Percentiles rank a stretch among this genome's conserved stretches.
phyloP scores from a whole-genome alignment of 2,797 vertebrate genomes.

The Neosalanx taihuensis region DNA sequence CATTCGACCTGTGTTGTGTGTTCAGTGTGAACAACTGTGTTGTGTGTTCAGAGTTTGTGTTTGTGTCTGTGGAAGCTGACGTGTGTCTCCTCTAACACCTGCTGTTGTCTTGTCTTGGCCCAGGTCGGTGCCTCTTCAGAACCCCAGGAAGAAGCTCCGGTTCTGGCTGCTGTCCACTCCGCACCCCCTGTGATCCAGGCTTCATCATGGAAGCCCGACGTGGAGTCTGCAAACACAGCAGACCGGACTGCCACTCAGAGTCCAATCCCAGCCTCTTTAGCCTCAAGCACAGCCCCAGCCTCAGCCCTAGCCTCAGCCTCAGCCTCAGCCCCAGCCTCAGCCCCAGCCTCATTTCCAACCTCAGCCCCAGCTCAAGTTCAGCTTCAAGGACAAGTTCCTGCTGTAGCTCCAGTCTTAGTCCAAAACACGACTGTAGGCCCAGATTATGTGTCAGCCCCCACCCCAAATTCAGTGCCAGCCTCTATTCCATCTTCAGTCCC shows the following conservation, averaged over 20 bases:
- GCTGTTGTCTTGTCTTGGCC: conserved; percentile 21
- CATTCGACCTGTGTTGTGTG: background rate
- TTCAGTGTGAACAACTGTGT: no score
- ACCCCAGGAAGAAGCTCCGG: conserved; percentile 50
- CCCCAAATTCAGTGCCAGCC: conserved; percentile 20
- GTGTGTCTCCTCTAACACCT: conserved; percentile 18
- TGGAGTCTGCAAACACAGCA: conserved; percentile 51
- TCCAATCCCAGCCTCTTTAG: conserved; percentile 34
- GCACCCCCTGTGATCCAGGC: conserved; percentile 49
- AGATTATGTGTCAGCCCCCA: conserved; percentile 22
- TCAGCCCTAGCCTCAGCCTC: conserved; percentile 34
- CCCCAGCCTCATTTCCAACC: conserved; percentile 23
- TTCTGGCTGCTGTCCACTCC: conserved; percentile 41
- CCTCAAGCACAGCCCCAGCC: conserved; percentile 39
- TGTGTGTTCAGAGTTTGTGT: background rate
- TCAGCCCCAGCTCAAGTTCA: conserved; percentile 22
- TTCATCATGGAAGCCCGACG: conserved; percentile 48
- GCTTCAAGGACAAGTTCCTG: conserved; percentile 22
- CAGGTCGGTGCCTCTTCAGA: conserved; percentile 45
- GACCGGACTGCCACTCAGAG: conserved; percentile 37
- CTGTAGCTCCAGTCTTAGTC: conserved; percentile 24
- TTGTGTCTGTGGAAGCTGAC: background rate
- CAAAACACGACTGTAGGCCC: conserved; percentile 14
- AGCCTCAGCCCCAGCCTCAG: conserved; percentile 23
- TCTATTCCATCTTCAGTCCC: conserved; percentile 38